These are phyloP conservation scores for Leptoclinus maculatus DNA, from an alignment of 2,797 vertebrate species.

Conservation along the genomic window DNA sequence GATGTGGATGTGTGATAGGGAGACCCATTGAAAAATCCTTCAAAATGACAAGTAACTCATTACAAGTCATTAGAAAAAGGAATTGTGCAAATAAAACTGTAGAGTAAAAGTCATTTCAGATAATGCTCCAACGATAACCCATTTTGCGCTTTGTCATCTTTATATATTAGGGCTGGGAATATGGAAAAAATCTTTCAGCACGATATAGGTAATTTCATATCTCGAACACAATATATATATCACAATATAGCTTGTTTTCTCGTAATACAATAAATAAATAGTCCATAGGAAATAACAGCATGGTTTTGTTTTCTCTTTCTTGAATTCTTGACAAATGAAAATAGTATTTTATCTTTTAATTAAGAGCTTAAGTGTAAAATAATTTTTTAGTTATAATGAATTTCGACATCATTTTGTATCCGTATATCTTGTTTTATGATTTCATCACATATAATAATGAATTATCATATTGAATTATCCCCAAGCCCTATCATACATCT, in stretches of 20 bases:
- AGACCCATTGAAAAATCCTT: not conserved
- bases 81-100: not conserved
- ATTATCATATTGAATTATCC: not conserved
- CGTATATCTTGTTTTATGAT: not conserved
- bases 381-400: not conserved
- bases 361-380: too few relatives aligned
- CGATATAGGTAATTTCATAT: too few relatives aligned
- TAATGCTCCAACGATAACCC: not conserved
- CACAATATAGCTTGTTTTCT: too few relatives aligned
- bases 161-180: too few relatives aligned
- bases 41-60: conserved; percentile 18
- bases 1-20: not conserved
- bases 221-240: too few relatives aligned
- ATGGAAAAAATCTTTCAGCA: too few relatives aligned
- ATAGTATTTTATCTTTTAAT: too few relatives aligned
- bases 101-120: not conserved
- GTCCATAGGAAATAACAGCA: too few relatives aligned
- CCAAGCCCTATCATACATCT: not conserved
- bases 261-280: too few relatives aligned
- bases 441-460: not conserved
- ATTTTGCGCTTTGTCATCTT: not conserved
- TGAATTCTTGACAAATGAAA: too few relatives aligned
- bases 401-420: not conserved
- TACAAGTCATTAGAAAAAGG: conserved; percentile 5
- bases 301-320: too few relatives aligned